These are phyloP conservation scores for Diplolepis rosae DNA, from an alignment of 2,888 invertebrate genomes.

Conservation along the genomic window DNA sequence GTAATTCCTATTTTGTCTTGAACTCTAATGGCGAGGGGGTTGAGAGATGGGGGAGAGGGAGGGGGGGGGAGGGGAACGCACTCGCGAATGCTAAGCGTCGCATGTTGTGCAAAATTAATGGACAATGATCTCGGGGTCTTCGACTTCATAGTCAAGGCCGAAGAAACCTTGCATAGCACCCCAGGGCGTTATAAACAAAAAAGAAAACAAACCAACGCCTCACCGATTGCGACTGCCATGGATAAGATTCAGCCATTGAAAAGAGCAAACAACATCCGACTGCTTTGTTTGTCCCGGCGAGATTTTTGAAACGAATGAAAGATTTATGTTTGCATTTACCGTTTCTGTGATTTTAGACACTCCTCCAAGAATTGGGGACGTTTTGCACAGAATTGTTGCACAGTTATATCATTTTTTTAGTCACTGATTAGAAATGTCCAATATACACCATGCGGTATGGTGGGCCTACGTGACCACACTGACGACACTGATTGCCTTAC, in stretches of 20 bases:
- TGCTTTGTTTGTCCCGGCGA: constrained; percentile 11
- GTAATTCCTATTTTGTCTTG: background rate
- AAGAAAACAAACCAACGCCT: constrained; percentile 36
- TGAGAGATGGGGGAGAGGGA: background rate
- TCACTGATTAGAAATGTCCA: background rate
- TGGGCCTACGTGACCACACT: background rate
- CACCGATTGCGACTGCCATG: background rate
- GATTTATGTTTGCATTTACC: constrained; percentile 3
- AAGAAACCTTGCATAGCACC: background rate
- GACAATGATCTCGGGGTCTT: background rate
- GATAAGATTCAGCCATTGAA: background rate
- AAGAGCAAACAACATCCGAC: constrained; percentile 5
- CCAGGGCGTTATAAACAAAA: background rate
- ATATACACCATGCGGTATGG: background rate
- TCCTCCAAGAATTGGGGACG: background rate
- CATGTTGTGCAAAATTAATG: background rate
- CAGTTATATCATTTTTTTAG: constrained; percentile 7
- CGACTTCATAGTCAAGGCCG: background rate
- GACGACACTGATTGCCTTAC: no score
- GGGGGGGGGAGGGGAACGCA: background rate
- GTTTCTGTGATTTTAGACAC: constrained; percentile 19
- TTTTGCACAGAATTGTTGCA: background rate
- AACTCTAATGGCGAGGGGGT: no score
- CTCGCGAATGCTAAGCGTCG: no score
- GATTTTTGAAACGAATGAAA: constrained; percentile 14